Conservation (phyloP, 2,797 vertebrate genomes). For the Erpetoichthys calabaricus region DNA sequence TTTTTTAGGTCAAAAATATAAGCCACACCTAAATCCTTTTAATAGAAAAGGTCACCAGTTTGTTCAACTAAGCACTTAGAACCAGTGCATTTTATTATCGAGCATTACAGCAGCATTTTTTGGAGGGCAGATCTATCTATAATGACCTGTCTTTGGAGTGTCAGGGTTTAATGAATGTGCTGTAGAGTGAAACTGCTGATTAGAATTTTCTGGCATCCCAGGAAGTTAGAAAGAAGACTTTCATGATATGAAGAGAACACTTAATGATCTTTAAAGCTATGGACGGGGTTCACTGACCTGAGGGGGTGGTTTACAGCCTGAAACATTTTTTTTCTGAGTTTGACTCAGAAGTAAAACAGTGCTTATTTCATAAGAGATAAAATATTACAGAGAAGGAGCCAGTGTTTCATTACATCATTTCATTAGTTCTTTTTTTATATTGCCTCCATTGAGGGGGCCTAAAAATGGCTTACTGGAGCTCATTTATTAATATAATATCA, state of each 20-base stretch:
- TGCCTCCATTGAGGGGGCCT: constrained; percentile 11
- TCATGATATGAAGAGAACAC: constrained; percentile 8
- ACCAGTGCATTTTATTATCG: constrained; percentile 65
- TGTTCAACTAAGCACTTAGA: constrained; percentile 59
- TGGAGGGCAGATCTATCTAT: constrained; percentile 55
- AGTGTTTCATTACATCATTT: constrained; percentile 7
- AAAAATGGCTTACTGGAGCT: constrained; percentile 7
- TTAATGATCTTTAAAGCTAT: constrained; percentile 7
- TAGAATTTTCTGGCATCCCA: constrained; percentile 49
- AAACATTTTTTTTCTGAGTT: neutral
- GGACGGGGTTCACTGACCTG: constrained; percentile 5
- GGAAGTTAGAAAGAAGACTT: constrained; percentile 29
- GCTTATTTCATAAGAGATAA: constrained; percentile 2
- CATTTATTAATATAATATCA: constrained; percentile 8
- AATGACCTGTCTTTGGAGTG: constrained; percentile 51
- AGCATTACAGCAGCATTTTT: constrained; percentile 57
- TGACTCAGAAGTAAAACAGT: neutral
- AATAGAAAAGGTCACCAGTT: constrained; percentile 54
- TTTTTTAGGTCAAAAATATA: too few species aligned
- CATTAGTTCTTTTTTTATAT: constrained; percentile 3
- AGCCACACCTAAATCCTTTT: constrained; percentile 31
- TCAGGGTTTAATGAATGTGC: constrained; percentile 59
- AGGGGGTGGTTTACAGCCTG: constrained; percentile 1
- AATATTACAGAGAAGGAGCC: constrained; percentile 5
- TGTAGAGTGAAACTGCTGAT: constrained; percentile 54